A percentile compares a stretch with the other conserved stretches of the same genome.
Conservation (phyloP, 1,140 invertebrate species). For the Mamestra configurata region DNA sequence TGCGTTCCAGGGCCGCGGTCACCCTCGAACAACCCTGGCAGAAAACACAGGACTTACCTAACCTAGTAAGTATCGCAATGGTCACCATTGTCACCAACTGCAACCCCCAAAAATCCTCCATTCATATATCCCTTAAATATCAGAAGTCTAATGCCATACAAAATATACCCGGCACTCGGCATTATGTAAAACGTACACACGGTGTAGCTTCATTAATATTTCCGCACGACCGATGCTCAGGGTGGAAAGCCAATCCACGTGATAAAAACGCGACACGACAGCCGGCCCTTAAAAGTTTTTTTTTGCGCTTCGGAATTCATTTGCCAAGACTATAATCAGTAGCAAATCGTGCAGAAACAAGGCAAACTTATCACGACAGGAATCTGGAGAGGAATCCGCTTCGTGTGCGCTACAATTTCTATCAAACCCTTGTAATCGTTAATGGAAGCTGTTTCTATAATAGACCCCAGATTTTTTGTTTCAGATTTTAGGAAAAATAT, state of each 20-base stretch:
- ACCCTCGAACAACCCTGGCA: too few species aligned
- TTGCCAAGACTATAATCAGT: slow-evolving; percentile 71
- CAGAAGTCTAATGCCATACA: not conserved
- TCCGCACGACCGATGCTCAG: slow-evolving; percentile 39
- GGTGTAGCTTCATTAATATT: slow-evolving; percentile 42
- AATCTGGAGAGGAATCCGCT: slow-evolving; percentile 66
- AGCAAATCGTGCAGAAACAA: slow-evolving; percentile 78
- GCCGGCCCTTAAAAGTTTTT: slow-evolving; percentile 53
- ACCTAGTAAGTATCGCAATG: too few species aligned
- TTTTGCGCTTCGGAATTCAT: slow-evolving; percentile 66
- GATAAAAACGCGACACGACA: slow-evolving; percentile 47
- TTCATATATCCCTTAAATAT: not conserved
- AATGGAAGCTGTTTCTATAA: slow-evolving; percentile 50
- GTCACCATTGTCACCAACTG: too few species aligned
- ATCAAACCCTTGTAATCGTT: slow-evolving; percentile 56
- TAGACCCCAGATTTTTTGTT: slow-evolving; percentile 12
- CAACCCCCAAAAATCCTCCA: too few species aligned
- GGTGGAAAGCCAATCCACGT: slow-evolving; percentile 46
- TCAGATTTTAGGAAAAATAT: not conserved
- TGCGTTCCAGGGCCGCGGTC: too few species aligned
- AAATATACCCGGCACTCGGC: not conserved
- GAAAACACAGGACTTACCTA: too few species aligned
- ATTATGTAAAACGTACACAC: slow-evolving; percentile 9
- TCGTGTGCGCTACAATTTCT: slow-evolving; percentile 63
- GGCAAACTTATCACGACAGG: slow-evolving; percentile 71